Evolutionary conservation across 2,797 vertebrate genomes (phyloP), one percentile per base, ranked within the genome.

Genomic region (Trichosurus vulpecula): DNA sequence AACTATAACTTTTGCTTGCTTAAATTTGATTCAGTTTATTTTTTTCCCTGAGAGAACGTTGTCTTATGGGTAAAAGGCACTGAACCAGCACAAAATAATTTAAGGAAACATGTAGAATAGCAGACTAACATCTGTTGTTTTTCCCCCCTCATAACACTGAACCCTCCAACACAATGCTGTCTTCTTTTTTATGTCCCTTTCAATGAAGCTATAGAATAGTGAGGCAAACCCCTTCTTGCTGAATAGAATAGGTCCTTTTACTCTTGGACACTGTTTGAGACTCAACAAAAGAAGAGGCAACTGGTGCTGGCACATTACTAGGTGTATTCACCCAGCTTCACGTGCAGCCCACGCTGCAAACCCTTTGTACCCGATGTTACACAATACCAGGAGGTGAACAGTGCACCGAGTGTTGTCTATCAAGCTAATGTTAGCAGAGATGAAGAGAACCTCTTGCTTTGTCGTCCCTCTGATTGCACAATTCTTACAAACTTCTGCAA

Each of bases 291-390:
- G 97, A 93, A 35, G 53, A 87, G 95, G 87, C 89, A 93, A 95
- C 95, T 58, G 61, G 93, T 93, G 94, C 92, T 94, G 94, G 96
- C 87, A 56, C 58, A 94, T 96, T 97, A 74, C 95, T 90, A 95
- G 97, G 94, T 96, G 55, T 51, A 97, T 97, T 94, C 90, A 55
- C 74, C 90, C 35, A 35, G 47, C 91, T 96, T 97, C 97, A 94
- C 91, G 54, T 95, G 95, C 56, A 74, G 95, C 95, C 93, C 93
- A 95, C 56, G 54, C 91, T 52, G 93, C 95, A 93, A 2, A 95
- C 95, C 95, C 98, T 99, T 99, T 99, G 98, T 99, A 98, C 97
- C 57, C 30, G 58, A 12, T 74, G 96, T 95, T 98, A 97, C 98
- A 98, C 97, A 96, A 96, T 51, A 96, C 97, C 93, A 97, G 96